These are phyloP conservation scores for Tretioscincus oriximinensis DNA, from an alignment of 2,113 vertebrate genomes.

Conservation along the genomic window DNA sequence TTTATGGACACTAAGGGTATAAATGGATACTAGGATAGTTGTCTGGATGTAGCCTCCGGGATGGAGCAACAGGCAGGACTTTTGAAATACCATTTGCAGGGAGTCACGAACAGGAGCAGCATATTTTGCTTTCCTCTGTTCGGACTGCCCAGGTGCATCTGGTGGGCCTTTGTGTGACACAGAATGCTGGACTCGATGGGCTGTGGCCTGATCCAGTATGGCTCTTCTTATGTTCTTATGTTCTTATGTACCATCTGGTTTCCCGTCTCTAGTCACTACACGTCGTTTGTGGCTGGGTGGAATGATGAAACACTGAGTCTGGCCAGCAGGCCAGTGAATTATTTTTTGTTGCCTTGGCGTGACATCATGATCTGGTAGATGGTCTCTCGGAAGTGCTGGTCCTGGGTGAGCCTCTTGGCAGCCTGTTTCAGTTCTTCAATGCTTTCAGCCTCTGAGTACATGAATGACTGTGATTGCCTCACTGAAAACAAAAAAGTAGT, in stretches of 20 bases:
- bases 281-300: neutral
- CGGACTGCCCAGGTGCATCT: too few species aligned
- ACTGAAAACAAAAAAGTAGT: conserved; percentile 75
- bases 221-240: too few species aligned
- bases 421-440: conserved; percentile 87
- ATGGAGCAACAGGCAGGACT: too few species aligned
- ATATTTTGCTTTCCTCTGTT: too few species aligned
- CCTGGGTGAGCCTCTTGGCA: conserved; percentile 82
- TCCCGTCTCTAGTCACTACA: neutral
- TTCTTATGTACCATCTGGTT: neutral
- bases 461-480: conserved; percentile 86
- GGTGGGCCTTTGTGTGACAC: too few species aligned
- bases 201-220: too few species aligned
- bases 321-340: conserved; percentile 35
- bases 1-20: too few species aligned
- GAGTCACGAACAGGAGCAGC: too few species aligned
- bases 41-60: too few species aligned
- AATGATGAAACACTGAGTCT: conserved; percentile 24
- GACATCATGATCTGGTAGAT: conserved; percentile 84
- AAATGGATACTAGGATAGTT: too few species aligned
- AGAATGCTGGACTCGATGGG: too few species aligned
- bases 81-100: too few species aligned
- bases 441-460: conserved; percentile 70
- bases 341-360: conserved; percentile 73
- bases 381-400: conserved; percentile 87